Percentiles rank a stretch among this genome's conserved stretches.
These are phyloP conservation scores for Amiota communis DNA, from an alignment of 2,888 invertebrate species.

Conservation along the genomic window DNA sequence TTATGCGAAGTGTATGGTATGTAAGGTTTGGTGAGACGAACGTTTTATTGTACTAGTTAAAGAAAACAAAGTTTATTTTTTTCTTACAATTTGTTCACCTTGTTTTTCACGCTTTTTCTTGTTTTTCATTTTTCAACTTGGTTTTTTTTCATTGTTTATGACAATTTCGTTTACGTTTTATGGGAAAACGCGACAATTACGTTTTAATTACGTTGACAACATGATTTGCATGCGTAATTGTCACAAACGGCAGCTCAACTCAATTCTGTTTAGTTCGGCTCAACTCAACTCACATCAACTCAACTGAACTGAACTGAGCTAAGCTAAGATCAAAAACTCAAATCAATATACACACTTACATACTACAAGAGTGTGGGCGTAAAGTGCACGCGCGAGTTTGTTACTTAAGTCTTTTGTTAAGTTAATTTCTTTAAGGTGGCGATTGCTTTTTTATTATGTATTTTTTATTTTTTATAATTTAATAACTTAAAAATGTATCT, in stretches of 20 bases:
- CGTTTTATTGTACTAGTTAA: too few species aligned
- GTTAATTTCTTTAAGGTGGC: neutral
- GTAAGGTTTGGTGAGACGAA: too few species aligned
- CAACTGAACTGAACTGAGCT: conserved; percentile 26
- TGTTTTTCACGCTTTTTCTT: neutral
- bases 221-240: conserved; percentile 64
- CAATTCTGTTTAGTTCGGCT: conserved; percentile 42
- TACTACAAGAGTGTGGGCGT: conserved; percentile 20
- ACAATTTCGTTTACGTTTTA: conserved; percentile 48
- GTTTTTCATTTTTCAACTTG: conserved; percentile 10
- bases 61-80: neutral
- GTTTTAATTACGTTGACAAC: conserved; percentile 64
- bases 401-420: conserved; percentile 56
- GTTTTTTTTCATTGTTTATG: conserved; percentile 50
- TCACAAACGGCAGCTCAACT: conserved; percentile 45
- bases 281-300: conserved; percentile 25
- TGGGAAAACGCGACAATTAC: conserved; percentile 54
- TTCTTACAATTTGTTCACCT: neutral
- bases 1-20: too few species aligned
- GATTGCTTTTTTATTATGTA: neutral
- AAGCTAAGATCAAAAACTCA: neutral
- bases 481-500: neutral
- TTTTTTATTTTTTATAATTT: neutral
- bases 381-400: conserved; percentile 45
- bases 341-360: neutral